Evolutionary conservation across 2,797 vertebrate species (phyloP).

Genomic region (Peromyscus eremicus): DNA sequence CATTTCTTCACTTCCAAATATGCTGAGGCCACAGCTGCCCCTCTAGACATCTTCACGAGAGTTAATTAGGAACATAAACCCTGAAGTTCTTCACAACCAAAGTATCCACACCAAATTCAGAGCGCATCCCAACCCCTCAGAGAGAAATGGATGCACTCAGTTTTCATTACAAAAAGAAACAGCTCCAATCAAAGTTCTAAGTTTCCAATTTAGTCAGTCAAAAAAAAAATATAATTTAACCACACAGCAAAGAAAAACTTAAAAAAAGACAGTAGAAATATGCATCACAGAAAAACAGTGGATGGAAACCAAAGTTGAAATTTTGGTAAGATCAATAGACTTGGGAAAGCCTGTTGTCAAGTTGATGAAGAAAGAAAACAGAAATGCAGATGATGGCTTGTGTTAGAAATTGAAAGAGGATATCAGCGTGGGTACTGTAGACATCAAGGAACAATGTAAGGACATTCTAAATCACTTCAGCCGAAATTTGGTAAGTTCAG

Average conservation of each 20-base stretch:
- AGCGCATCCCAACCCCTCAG: neutral
- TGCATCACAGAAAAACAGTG: neutral
- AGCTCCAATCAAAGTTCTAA: neutral
- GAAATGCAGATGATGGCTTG: neutral
- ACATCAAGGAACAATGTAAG: neutral
- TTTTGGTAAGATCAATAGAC: neutral
- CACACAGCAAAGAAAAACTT: neutral
- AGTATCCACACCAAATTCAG: neutral
- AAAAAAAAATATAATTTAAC: neutral
- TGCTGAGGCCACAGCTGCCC: neutral
- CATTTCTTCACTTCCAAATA: neutral
- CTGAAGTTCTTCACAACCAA: neutral
- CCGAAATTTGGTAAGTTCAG: neutral
- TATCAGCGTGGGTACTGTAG: neutral
- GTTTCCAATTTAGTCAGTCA: neutral
- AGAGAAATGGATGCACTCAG: neutral
- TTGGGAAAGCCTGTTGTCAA: neutral
- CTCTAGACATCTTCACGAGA: neutral
- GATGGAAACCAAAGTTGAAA: neutral
- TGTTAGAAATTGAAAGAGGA: neutral
- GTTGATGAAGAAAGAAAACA: neutral
- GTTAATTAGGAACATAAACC: neutral
- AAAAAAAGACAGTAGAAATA: neutral
- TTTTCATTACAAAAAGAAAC: neutral
- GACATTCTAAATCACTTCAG: neutral